Conservation (phyloP, 2,797 vertebrate species). For the Ciconia nigra region DNA sequence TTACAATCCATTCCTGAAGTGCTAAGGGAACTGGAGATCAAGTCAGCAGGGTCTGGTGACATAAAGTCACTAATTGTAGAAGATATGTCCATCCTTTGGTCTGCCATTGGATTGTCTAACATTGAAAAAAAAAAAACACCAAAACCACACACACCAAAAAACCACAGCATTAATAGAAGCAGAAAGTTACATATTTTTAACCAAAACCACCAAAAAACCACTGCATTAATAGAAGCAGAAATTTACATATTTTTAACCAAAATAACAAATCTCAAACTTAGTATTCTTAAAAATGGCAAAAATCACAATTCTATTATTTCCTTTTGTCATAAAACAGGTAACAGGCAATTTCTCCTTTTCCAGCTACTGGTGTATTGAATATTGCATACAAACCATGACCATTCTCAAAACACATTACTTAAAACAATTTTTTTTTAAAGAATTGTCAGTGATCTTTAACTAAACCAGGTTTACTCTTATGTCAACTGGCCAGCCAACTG, state of each 20-base stretch:
- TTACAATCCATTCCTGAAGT: slow-evolving; percentile 91
- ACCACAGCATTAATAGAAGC: neutral
- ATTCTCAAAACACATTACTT: neutral
- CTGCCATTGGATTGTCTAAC: slow-evolving; percentile 95
- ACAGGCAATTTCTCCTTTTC: neutral
- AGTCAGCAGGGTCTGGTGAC: slow-evolving; percentile 90
- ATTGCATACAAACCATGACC: neutral
- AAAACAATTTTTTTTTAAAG: neutral
- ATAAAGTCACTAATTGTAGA: slow-evolving; percentile 99
- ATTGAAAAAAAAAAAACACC: neutral
- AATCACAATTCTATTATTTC: neutral
- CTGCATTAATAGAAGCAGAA: neutral
- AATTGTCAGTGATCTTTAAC: neutral
- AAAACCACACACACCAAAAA: neutral
- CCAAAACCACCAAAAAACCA: neutral
- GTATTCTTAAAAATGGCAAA: neutral
- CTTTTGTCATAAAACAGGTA: neutral
- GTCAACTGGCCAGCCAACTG: neutral
- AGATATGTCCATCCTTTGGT: slow-evolving; percentile 99
- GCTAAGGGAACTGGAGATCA: slow-evolving; percentile 93
- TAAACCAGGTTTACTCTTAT: neutral
- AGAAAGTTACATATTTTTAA: neutral
- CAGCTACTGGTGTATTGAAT: neutral
- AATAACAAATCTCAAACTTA: neutral
- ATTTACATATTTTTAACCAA: neutral